Evolutionary conservation across 2,113 vertebrate species (phyloP).

Genomic region (Bombycilla garrulus): DNA sequence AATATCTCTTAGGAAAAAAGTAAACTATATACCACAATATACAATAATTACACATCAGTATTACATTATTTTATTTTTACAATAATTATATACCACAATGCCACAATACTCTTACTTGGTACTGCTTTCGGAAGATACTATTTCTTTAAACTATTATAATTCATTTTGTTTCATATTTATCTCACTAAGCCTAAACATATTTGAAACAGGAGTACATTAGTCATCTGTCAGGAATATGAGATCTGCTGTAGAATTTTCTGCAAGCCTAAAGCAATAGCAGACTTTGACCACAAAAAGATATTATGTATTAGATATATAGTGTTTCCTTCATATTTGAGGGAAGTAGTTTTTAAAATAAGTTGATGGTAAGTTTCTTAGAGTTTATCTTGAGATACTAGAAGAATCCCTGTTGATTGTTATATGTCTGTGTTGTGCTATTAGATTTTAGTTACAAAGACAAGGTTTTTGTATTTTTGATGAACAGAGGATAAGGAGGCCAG

Average conservation of each 20-base stretch:
- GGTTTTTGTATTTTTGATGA: neutral
- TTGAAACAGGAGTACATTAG: slow-evolving; percentile 73
- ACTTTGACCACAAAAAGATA: slow-evolving; percentile 1
- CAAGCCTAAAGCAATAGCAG: slow-evolving; percentile 40
- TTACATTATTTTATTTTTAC: neutral
- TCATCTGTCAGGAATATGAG: slow-evolving; percentile 69
- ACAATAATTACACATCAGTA: neutral
- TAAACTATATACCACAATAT: slow-evolving; percentile 36
- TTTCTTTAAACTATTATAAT: slow-evolving; percentile 75
- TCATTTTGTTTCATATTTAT: slow-evolving; percentile 77
- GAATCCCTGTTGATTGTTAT: neutral
- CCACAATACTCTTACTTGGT: slow-evolving; percentile 56
- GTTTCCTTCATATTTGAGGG: neutral
- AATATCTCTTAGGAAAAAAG: slow-evolving; percentile 71
- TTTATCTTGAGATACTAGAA: neutral
- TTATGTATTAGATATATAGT: neutral
- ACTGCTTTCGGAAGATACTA: slow-evolving; percentile 75
- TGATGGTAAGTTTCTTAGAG: neutral
- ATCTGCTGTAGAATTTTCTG: slow-evolving; percentile 17
- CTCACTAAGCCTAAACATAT: slow-evolving; percentile 75
- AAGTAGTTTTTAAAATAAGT: neutral
- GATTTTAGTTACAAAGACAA: neutral
- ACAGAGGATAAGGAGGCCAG: neutral
- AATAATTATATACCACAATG: neutral
- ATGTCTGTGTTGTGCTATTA: neutral